A percentile compares a stretch with the other conserved stretches of the same genome.
These are phyloP conservation scores for Hirundichthys speculiger DNA, from an alignment of 2,113 vertebrate genomes.

Conservation along the genomic window DNA sequence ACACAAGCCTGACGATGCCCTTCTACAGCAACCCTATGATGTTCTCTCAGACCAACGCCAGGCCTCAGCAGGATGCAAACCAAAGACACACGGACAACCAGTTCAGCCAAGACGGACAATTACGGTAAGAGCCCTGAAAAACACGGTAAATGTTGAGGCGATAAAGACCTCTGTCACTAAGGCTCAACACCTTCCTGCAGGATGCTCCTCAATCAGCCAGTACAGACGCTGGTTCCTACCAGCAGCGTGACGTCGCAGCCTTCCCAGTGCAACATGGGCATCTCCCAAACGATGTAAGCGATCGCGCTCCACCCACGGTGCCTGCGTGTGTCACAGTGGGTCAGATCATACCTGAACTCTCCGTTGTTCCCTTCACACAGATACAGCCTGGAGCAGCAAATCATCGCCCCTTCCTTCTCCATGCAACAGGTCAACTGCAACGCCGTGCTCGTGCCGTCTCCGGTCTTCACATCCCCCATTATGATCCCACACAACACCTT, in stretches of 20 bases:
- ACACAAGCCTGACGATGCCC: slow-evolving; percentile 77
- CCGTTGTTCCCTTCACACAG: slow-evolving; percentile 64
- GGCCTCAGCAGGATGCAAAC: slow-evolving; percentile 69
- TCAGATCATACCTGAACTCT: slow-evolving; percentile 14
- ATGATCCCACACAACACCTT: slow-evolving; percentile 80
- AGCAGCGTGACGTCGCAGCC: slow-evolving; percentile 74
- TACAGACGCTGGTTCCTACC: slow-evolving; percentile 78
- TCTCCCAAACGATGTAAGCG: slow-evolving; percentile 79
- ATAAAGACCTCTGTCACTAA: slow-evolving; percentile 12
- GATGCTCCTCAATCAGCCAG: slow-evolving; percentile 84
- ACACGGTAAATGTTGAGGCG: background rate
- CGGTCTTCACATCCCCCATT: slow-evolving; percentile 79
- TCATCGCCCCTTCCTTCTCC: slow-evolving; percentile 71
- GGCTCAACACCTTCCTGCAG: slow-evolving; percentile 51
- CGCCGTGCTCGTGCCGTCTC: slow-evolving; percentile 71
- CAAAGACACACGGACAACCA: slow-evolving; percentile 77
- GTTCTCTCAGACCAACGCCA: slow-evolving; percentile 78
- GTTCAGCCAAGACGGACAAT: slow-evolving; percentile 80
- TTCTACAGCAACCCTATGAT: slow-evolving; percentile 84
- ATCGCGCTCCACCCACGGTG: background rate
- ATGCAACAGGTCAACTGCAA: slow-evolving; percentile 79
- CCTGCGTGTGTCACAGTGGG: background rate
- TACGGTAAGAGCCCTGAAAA: slow-evolving; percentile 69
- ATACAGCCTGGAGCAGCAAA: slow-evolving; percentile 82
- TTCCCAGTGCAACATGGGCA: slow-evolving; percentile 79